Base-by-base conservation (phyloP, 2,113 vertebrate genomes). In the Sarotherodon lohbergeri region DNA sequence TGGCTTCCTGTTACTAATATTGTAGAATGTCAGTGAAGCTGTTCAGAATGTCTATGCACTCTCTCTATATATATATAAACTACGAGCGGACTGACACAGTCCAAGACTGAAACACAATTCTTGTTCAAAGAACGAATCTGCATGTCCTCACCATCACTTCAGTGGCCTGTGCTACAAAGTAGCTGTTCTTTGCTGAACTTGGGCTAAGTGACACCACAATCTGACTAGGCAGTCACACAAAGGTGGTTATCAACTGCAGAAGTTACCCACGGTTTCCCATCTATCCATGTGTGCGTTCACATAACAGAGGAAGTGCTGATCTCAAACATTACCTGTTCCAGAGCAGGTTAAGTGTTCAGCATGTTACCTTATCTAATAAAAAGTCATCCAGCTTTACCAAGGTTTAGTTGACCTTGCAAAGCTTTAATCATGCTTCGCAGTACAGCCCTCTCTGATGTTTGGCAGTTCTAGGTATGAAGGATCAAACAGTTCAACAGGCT, bases 1-100 rank as follows among this genome's bases (percentile, higher is more conserved):
- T 82, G 55, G 9, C 29, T 57, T 84, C 27, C 9, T 84, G 73
- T 76, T 55, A 9, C 54, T 63, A 32, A 63, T n/a, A 57, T 19
- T 50, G 83, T 19, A 76, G 83, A 88, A 85, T 86, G 86, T 81
- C 29, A 81, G 17, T 52, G 66, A 61, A 14, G 13, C 63, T 36
- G 11, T 63, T 84, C 39, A 66, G 50, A 66, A 83, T 86, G 91
- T 86, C 79, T 86, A 56, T 86, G 88, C 87, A 78, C 24, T 17
- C 29, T 50, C 32, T 39, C 9, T 39, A 17, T 17, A 55, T 22
- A 54, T 4, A 17, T 55, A 5, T 55, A 48, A 78, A 50, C 27
- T 50, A 48, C 4, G 16, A 29, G 41, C 4, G 1, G 43, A 50
- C 24, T 76, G 71, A 50, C 46, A 46, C 41, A 73, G 41, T 73